These are phyloP conservation scores for Halisarca cf. caerulea DNA, from an alignment of 37 sponge, comb jelly and placozoan genomes.

Conservation along the genomic window DNA sequence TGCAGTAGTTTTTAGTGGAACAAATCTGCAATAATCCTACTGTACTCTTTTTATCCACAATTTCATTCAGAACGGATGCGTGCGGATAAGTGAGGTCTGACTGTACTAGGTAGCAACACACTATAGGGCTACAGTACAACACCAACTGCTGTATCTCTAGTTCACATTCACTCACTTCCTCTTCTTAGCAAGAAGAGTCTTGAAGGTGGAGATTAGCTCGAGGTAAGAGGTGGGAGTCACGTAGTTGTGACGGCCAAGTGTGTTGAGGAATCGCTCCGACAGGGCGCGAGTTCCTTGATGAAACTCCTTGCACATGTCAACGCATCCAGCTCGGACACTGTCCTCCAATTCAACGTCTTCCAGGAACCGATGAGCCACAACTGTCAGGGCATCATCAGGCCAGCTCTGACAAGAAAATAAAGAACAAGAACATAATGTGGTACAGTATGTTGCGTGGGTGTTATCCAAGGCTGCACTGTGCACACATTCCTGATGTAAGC, in stretches of 20 bases:
- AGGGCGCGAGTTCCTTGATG: slow-evolving; percentile 85
- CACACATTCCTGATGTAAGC: too few species aligned
- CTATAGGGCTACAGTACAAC: too few species aligned
- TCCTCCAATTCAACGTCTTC: slow-evolving; percentile 93
- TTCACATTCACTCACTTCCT: slow-evolving; percentile 62
- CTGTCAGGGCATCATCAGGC: slow-evolving; percentile 96
- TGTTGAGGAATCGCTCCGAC: slow-evolving; percentile 68
- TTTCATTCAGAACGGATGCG: too few species aligned
- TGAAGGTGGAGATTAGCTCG: slow-evolving; percentile 96
- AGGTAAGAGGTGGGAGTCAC: slow-evolving; percentile 98
- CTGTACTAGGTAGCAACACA: too few species aligned
- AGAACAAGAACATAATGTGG: too few species aligned
- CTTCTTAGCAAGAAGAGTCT: slow-evolving; percentile 88
- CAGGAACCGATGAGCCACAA: slow-evolving; percentile 94
- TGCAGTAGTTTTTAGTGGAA: too few species aligned
- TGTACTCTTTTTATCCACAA: too few species aligned
- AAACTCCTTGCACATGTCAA: slow-evolving; percentile 92
- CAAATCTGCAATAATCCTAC: too few species aligned
- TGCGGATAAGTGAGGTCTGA: too few species aligned
- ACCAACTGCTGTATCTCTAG: too few species aligned
- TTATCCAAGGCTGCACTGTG: too few species aligned
- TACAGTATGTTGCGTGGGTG: too few species aligned
- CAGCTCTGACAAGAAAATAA: slow-evolving; percentile 60
- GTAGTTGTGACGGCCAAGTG: slow-evolving; percentile 92
- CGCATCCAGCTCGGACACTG: slow-evolving; percentile 68